Conservation (phyloP, 1,140 invertebrate species). For the Drosophila mayri region DNA sequence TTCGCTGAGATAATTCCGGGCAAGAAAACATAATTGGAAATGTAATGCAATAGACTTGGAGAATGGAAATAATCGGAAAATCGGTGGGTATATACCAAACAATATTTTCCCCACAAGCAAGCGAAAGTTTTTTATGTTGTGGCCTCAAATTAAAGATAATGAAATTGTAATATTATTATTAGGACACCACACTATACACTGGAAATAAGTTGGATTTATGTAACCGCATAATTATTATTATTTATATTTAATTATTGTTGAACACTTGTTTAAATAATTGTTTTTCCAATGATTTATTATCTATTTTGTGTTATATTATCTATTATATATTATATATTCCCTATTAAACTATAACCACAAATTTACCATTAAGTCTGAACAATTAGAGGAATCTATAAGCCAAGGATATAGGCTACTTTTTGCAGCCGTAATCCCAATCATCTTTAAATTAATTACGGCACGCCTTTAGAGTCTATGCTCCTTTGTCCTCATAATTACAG, state of each 20-base stretch:
- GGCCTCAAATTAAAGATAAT: not conserved
- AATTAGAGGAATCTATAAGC: too few relatives aligned
- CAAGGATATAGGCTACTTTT: not conserved
- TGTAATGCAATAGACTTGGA: constrained; percentile 44
- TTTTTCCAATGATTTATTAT: not conserved
- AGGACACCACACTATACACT: not conserved
- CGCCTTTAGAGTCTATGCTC: rapidly evolving
- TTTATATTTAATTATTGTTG: too few relatives aligned
- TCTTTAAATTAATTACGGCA: not conserved
- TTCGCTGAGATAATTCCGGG: constrained; percentile 37
- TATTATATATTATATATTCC: not conserved
- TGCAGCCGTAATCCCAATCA: too few relatives aligned
- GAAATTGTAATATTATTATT: not conserved
- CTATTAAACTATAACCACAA: not conserved
- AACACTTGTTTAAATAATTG: too few relatives aligned
- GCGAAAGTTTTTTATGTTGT: not conserved
- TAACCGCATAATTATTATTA: not conserved
- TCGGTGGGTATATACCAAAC: not conserved
- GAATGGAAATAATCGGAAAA: constrained; percentile 16
- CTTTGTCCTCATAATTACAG: not conserved
- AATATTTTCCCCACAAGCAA: not conserved
- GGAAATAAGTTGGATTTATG: not conserved
- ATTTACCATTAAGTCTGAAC: not conserved
- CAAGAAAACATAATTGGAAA: constrained; percentile 38
- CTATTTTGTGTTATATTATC: not conserved